Conservation (phyloP, 2,888 invertebrate genomes). For the Hemithea aestivaria region DNA sequence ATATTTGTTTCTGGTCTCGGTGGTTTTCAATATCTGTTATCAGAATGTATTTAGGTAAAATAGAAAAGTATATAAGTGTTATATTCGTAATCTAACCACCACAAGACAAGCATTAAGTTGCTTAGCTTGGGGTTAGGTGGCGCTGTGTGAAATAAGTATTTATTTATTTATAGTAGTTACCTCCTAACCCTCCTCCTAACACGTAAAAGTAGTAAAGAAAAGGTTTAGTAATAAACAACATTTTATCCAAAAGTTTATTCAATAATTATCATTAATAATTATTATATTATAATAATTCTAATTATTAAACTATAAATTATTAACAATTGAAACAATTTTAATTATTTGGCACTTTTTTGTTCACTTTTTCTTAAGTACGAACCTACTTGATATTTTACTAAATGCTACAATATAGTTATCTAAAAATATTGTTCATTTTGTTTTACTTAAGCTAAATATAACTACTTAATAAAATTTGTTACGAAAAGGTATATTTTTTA, state of each 20-base stretch:
- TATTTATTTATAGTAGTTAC: not conserved
- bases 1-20: too few species aligned
- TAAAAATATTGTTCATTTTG: constrained; percentile 15
- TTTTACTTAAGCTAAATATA: too few species aligned
- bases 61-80: too few species aligned
- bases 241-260: constrained; percentile 4
- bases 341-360: constrained; percentile 27
- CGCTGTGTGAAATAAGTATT: too few species aligned
- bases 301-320: constrained; percentile 10
- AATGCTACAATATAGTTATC: constrained; percentile 17
- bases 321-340: constrained; percentile 17
- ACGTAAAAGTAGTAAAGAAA: not conserved
- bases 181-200: too few species aligned
- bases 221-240: not conserved
- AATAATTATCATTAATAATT: constrained; percentile 1
- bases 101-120: too few species aligned
- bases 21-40: too few species aligned
- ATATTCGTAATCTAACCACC: too few species aligned
- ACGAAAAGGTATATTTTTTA: too few species aligned
- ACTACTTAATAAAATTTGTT: too few species aligned
- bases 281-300: constrained; percentile 10
- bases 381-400: constrained; percentile 22
- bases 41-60: too few species aligned
- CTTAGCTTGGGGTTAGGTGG: too few species aligned
- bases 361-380: constrained; percentile 19